Conservation (phyloP, 2,888 invertebrate genomes). For the Netelia fuscicornis region DNA sequence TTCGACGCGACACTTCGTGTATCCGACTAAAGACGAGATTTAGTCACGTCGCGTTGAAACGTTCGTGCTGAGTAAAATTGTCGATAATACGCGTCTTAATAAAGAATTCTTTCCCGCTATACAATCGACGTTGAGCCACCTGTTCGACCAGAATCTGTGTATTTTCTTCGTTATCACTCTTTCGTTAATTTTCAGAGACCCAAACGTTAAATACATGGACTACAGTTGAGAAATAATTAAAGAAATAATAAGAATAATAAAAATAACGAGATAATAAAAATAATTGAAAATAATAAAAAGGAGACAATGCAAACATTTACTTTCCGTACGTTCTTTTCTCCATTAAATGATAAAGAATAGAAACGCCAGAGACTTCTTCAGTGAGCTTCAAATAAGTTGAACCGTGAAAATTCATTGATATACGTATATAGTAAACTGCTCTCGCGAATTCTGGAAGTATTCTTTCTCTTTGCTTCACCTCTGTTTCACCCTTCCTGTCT, state of each 20-base stretch:
- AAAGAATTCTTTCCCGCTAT: too few species aligned
- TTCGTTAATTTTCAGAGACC: too few species aligned
- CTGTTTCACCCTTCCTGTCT: neutral
- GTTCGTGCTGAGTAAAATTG: neutral
- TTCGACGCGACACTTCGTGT: too few species aligned
- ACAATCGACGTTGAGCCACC: too few species aligned
- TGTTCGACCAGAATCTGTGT: too few species aligned
- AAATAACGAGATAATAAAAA: too few species aligned
- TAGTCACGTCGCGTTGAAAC: neutral
- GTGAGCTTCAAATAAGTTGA: neutral
- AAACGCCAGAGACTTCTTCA: neutral
- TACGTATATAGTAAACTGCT: neutral
- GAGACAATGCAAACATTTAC: too few species aligned
- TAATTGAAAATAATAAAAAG: too few species aligned
- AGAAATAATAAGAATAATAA: too few species aligned
- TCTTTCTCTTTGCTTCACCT: slow-evolving; percentile 6
- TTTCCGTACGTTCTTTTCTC: neutral
- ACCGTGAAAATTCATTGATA: slow-evolving; percentile 8
- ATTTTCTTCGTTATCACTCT: too few species aligned
- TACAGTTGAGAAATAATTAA: too few species aligned
- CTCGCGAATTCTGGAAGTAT: neutral
- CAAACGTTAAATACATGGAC: too few species aligned
- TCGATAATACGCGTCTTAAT: neutral
- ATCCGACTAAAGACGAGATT: neutral
- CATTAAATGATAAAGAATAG: neutral